Evolutionary conservation across 2,888 invertebrate genomes (phyloP), one percentile per base, ranked within the genome.

Genomic region (Listrodromus nycthemerus): DNA sequence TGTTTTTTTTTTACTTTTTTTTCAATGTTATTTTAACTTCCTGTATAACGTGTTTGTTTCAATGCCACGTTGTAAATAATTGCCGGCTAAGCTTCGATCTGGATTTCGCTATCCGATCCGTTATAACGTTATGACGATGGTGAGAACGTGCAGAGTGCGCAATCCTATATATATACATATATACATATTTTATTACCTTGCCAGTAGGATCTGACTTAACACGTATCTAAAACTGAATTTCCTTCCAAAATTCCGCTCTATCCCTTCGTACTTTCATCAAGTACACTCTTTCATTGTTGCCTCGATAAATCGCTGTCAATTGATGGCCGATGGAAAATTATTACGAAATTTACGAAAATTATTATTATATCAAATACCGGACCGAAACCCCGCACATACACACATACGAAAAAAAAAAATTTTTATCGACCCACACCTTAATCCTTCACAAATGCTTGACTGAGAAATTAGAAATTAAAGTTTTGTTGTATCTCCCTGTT

Each of bases 401-500:
- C 30, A 41, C n/a, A 21, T 10, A 37, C 10, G 37, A 41, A 67
- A 74, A 37, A 67, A 74, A 41, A 52, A 80, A 45, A 5, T 41
- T 7, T 52, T 52, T 37, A 55, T 74, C 65, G 24, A 67, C 65
- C 71, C 79, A 77, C 77, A 85, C 81, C 79, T 82, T 50, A 81
- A 85, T 86, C 88, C 88, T 86, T 84, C 87, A 88, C 81, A 76
- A 87, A 86, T 88, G 89, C 90, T 90, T 89, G 86, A 89, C 84
- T 89, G 86, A 85, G 48, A 88, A 86, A 90, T 88, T 91, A 88
- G 86, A 89, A 87, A 91, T 90, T 93, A 92, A 93, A 93, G 89
- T 90, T 91, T 92, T 91, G 88, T 93, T 93, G 91, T 92, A 92
- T 93, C 92, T 94, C 94, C 94, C 93, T 94, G 91, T 95, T 96